Evolutionary conservation across 1,140 invertebrate genomes (phyloP).

Genomic region (Eumeta japonica): DNA sequence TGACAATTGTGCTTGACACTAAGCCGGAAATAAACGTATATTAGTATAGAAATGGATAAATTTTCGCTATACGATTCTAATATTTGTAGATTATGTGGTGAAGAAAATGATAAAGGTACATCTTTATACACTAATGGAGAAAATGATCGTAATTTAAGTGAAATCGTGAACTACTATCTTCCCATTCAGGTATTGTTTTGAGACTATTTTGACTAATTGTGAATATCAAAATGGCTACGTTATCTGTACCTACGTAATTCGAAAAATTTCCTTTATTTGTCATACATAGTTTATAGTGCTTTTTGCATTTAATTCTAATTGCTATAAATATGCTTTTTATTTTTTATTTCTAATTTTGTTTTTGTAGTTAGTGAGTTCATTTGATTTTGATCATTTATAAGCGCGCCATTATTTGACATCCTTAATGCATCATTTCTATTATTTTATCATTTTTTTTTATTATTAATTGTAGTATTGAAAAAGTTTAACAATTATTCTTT

Average conservation of each 20-base stretch:
- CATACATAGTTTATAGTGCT: too few relatives aligned
- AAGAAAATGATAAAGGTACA: constrained; percentile 68
- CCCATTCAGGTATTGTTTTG: constrained; percentile 66
- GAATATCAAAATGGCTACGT: constrained; percentile 50
- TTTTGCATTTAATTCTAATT: too few relatives aligned
- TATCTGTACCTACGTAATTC: too few relatives aligned
- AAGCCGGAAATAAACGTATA: too few relatives aligned
- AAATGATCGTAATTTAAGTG: constrained; percentile 62
- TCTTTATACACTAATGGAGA: constrained; percentile 60
- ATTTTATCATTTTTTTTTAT: constrained; percentile 3
- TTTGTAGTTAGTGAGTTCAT: too few relatives aligned
- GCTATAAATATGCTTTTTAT: too few relatives aligned
- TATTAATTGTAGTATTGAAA: background rate
- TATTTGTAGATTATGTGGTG: constrained; percentile 71
- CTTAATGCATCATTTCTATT: constrained; percentile 2
- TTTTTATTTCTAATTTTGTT: too few relatives aligned
- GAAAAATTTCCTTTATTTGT: too few relatives aligned
- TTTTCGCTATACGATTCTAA: constrained; percentile 65
- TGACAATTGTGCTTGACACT: too few relatives aligned
- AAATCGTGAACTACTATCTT: constrained; percentile 69
- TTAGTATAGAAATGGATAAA: too few relatives aligned
- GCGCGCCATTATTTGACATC: constrained; percentile 26
- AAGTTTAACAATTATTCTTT: too few relatives aligned
- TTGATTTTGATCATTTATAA: too few relatives aligned
- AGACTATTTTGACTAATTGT: constrained; percentile 69